Base-by-base conservation (phyloP, 2,888 invertebrate species). In the Odontothrips loti region DNA sequence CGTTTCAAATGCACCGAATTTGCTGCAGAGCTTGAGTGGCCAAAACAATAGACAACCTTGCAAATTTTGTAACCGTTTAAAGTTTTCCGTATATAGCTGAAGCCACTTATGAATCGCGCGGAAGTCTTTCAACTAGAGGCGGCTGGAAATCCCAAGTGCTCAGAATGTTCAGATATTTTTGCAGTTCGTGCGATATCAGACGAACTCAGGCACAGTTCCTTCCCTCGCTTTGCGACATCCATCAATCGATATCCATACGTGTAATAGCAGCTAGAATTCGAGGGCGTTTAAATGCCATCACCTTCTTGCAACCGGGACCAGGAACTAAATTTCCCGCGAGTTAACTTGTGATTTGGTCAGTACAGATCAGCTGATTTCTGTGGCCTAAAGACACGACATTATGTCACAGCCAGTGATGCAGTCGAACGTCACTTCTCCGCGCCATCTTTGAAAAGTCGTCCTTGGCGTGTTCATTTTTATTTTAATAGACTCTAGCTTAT, bases 291-390 rank as follows among this genome's bases (percentile, higher is more conserved):
- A 43, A 6, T 43, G 34, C 34, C 34, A 43, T 43, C 34, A 43
- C 34, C 34, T 43, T 43, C 2, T 43, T 43, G 34, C 34, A 2
- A 43, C 6, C 2, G 34, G 6, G 34, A 43, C 34, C 34, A 43
- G 2, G 34, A 43, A 43, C 34, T 43, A 6, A 43, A 43, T 58
- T 58, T 20, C 58, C 58, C 4, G 17, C 20, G 6, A 15, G 6
- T 6, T 75, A 27, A 27, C 68, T 68, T 68, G 68, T 68, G 68
- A 68, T 68, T 68, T 68, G 68, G 10, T 27, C 68, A 27, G 68
- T 58, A 15, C 27, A 23, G 68, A 75, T 75, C 68, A 75, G 68
- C 68, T 75, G 68, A 75, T 75, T 75, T 23, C 68, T 27, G 23
- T 75, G 68, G 68, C 68, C 27, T 23, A 1, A 11, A 12, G 23